Evolutionary conservation across 2,113 vertebrate genomes (phyloP).

Genomic region (Pantherophis guttatus): DNA sequence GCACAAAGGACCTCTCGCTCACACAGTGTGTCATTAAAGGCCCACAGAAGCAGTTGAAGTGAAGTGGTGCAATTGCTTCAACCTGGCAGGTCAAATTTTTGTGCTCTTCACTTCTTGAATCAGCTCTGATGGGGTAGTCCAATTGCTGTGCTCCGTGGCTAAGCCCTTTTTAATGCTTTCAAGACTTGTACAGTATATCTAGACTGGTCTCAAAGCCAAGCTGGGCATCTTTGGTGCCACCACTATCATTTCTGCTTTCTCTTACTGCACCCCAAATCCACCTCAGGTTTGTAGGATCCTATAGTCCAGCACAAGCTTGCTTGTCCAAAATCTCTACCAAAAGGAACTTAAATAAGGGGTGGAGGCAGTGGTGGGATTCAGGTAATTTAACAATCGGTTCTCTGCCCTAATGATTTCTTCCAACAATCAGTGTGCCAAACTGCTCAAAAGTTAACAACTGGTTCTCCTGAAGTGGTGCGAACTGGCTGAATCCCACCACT

Average conservation of each 20-base stretch:
- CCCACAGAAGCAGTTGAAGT: not conserved
- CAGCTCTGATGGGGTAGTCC: not conserved
- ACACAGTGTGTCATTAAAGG: not conserved
- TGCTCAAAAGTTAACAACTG: too few species aligned
- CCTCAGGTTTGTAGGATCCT: not conserved
- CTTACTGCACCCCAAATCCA: not conserved
- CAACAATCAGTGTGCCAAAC: too few species aligned
- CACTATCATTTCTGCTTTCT: not conserved
- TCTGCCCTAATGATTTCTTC: too few species aligned
- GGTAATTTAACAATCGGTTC: too few species aligned
- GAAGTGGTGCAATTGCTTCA: not conserved
- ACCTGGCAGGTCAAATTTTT: not conserved
- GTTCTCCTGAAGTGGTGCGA: too few species aligned
- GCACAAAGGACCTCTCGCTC: not conserved
- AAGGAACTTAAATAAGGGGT: not conserved
- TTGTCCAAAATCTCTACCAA: not conserved
- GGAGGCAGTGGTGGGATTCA: too few species aligned
- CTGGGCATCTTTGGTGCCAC: not conserved
- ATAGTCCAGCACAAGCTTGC: not conserved
- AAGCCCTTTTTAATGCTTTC: not conserved
- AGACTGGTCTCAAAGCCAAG: not conserved
- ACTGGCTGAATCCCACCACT: too few species aligned
- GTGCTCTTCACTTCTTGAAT: not conserved
- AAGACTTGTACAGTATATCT: not conserved
- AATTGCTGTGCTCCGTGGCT: not conserved